Conservation (phyloP, 1,140 invertebrate species). For the Lethrus apterus region DNA sequence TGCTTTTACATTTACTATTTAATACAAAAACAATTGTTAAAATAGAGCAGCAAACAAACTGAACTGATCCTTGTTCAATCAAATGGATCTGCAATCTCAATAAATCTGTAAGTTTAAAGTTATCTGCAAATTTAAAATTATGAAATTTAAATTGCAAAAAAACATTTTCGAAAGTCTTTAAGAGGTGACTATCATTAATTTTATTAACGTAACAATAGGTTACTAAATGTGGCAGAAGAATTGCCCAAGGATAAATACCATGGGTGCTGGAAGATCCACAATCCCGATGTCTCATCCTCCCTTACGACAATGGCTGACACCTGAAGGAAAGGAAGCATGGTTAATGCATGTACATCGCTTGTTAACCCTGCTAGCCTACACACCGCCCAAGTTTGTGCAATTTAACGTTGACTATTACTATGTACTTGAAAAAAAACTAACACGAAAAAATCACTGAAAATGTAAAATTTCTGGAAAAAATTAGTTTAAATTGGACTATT, state of each 20-base stretch:
- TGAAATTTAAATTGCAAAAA: slow-evolving; percentile 13
- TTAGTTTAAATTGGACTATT: slow-evolving; percentile 10
- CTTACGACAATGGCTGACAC: slow-evolving; percentile 30
- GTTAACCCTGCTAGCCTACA: slow-evolving; percentile 40
- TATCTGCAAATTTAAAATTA: slow-evolving; percentile 30
- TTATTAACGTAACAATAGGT: slow-evolving; percentile 24
- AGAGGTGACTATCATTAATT: slow-evolving; percentile 10
- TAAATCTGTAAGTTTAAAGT: slow-evolving; percentile 34
- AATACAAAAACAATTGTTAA: slow-evolving; percentile 21
- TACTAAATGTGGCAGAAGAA: slow-evolving; percentile 45
- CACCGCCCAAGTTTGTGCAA: slow-evolving; percentile 20
- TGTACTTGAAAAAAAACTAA: neutral
- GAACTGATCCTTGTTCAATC: slow-evolving; percentile 34
- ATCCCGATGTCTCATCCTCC: slow-evolving; percentile 25
- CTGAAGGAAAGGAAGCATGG: slow-evolving; percentile 43
- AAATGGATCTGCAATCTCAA: slow-evolving; percentile 39
- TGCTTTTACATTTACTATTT: slow-evolving; percentile 27
- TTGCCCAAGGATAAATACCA: slow-evolving; percentile 57
- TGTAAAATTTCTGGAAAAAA: slow-evolving; percentile 13
- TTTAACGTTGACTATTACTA: slow-evolving; percentile 8
- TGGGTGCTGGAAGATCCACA: slow-evolving; percentile 49
- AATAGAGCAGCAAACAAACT: slow-evolving; percentile 27
- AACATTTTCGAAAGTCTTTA: slow-evolving; percentile 13
- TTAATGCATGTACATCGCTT: slow-evolving; percentile 39
- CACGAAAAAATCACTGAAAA: slow-evolving; percentile 11